phyloP scores from a whole-genome alignment of 2,888 invertebrate species.

The Halictus ligatus region DNA sequence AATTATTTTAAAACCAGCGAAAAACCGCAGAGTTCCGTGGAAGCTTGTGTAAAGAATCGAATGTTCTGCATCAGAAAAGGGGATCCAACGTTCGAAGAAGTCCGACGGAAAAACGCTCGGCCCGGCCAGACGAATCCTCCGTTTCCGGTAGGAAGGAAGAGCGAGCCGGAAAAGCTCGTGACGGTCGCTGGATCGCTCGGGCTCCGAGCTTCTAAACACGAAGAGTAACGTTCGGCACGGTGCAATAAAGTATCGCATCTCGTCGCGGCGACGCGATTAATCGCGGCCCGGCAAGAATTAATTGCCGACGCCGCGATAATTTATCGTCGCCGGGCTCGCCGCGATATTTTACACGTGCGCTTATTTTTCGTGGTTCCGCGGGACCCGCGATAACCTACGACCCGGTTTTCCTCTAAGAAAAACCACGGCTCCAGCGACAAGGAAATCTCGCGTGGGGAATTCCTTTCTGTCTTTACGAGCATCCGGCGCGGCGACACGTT shows the following conservation, averaged over 20 bases:
- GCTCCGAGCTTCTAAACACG: slow-evolving; percentile 21
- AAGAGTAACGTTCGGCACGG: slow-evolving; percentile 51
- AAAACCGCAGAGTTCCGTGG: background rate
- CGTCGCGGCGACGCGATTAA: slow-evolving; percentile 68
- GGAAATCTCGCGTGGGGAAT: slow-evolving; percentile 26
- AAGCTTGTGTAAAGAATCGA: background rate
- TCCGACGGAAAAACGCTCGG: background rate
- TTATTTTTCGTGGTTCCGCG: slow-evolving; percentile 56
- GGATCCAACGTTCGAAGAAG: background rate
- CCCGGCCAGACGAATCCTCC: background rate
- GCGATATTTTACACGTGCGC: slow-evolving; percentile 64
- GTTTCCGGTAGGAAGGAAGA: background rate
- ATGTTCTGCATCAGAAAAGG: background rate
- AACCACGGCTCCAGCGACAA: background rate
- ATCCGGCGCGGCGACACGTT: slow-evolving; percentile 10
- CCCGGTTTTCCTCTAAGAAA: slow-evolving; percentile 40
- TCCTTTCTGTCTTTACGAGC: slow-evolving; percentile 19
- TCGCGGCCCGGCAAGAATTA: slow-evolving; percentile 66
- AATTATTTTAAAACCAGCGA: background rate
- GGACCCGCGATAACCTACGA: slow-evolving; percentile 62
- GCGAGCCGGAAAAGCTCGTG: slow-evolving; percentile 25
- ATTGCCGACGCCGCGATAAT: slow-evolving; percentile 64
- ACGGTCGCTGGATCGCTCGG: slow-evolving; percentile 11
- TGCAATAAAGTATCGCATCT: slow-evolving; percentile 65
- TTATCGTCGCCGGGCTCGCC: slow-evolving; percentile 58